Conservation (phyloP, 2,113 vertebrate species). For the Mungos mungo region DNA sequence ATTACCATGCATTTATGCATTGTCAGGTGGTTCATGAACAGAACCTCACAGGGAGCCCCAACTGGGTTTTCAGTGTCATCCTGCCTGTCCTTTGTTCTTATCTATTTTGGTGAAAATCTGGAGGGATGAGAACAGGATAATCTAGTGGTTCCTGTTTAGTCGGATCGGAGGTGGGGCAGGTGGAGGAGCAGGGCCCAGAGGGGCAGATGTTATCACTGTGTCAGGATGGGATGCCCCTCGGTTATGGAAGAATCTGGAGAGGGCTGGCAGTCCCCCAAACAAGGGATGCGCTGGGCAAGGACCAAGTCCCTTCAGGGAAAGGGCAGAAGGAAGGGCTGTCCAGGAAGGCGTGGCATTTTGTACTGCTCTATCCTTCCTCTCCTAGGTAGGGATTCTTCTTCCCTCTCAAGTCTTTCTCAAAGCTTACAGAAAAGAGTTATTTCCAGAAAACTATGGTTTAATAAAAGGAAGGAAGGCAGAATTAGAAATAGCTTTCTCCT, state of each 20-base stretch:
- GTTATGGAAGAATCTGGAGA: not conserved
- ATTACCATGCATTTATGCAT: too few species aligned
- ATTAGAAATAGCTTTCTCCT: not conserved
- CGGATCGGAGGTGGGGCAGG: not conserved
- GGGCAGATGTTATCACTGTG: not conserved
- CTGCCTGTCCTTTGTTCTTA: not conserved
- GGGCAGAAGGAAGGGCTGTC: fast-evolving
- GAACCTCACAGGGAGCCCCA: not conserved
- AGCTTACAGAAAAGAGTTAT: not conserved
- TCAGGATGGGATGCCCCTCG: not conserved
- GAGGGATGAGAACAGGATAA: not conserved
- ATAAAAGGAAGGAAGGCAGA: not conserved
- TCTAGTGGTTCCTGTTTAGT: not conserved
- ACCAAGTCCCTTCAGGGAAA: not conserved
- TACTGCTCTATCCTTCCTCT: not conserved
- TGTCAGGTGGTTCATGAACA: not conserved
- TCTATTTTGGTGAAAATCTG: not conserved
- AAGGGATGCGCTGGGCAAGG: not conserved
- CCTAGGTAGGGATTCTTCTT: not conserved
- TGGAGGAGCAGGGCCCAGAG: not conserved
- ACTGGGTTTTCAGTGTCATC: not conserved
- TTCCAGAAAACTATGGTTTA: not conserved
- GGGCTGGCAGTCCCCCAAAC: too few species aligned
- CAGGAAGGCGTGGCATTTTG: not conserved
- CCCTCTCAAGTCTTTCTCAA: not conserved